Evolutionary conservation across 2,113 vertebrate genomes (phyloP), one percentile per base, ranked within the genome.

Genomic region (Phrynosoma platyrhinos): DNA sequence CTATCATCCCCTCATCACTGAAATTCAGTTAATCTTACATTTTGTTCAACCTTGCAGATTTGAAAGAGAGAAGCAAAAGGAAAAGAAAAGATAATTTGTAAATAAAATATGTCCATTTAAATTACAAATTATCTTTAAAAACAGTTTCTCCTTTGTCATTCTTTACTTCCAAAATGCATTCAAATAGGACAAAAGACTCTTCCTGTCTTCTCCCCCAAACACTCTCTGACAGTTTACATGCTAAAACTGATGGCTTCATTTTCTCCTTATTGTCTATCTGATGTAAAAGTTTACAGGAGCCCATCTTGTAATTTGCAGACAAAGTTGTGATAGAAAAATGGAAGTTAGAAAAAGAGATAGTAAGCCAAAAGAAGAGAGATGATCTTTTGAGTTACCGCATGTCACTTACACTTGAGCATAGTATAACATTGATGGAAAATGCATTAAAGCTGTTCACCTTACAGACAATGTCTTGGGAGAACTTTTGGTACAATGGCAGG

Each of bases 401-500:
- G 88, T 84, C 91, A 88, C 85, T 89, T 87, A 90, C 76, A 74
- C 36, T 92, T 83, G 81, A 4, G 6, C 90, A 84, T 47, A 85
- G 92, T 79, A 89, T 92, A 85, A 80, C 88, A 91, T 80, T 23
- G 91, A 94, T 91, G 95, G 95, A 93, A 97, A 96, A 94, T 1
- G 83, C 92, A 82, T 94, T 91, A 89, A 87, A 92, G 91, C 83
- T 93, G 90, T 91, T 93, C 91, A 81, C 90, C 90, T 92, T 25
- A 72, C 36, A 85, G 92, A 94, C 93, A 90, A 92, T 86, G 47
- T 91, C 89, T 94, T 93, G 88, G 93, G 79, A 88, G 87, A 77
- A 85, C 92, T 93, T 96, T 95, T 93, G 95, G 93, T 96, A 97
- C 95, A 96, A 96, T 96, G 89, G 94, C 97, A 97, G 97, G 96